Conservation (phyloP, 64 coral and sea anemone species). For the Montipora cactus region DNA sequence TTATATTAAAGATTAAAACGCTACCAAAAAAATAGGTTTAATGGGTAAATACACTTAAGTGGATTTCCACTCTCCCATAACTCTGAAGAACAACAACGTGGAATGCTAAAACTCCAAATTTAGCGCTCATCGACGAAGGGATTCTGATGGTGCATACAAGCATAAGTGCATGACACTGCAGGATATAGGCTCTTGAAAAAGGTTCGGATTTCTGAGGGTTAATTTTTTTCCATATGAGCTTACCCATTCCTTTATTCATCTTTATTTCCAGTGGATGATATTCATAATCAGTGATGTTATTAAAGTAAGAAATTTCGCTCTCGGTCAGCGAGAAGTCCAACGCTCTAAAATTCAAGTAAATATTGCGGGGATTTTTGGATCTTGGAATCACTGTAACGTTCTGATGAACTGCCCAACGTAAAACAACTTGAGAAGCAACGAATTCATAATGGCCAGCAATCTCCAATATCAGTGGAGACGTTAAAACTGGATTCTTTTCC, state of each 20-base stretch:
- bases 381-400: conserved; percentile 97
- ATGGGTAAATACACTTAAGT: too few relatives aligned
- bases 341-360: conserved; percentile 77
- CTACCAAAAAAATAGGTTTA: too few relatives aligned
- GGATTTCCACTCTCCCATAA: too few relatives aligned
- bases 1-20: too few relatives aligned
- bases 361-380: conserved; percentile 88
- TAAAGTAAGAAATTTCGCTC: conserved; percentile 76
- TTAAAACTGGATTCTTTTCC: conserved; percentile 92
- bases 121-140: background rate
- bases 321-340: conserved; percentile 78
- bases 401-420: conserved; percentile 94
- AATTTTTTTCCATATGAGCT: background rate
- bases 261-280: conserved; percentile 71
- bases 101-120: too few relatives aligned
- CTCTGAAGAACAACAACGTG: too few relatives aligned
- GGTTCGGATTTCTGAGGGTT: background rate
- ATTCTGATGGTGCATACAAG: background rate
- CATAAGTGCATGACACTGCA: background rate
- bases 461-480: conserved; percentile 74
- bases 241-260: conserved; percentile 64
- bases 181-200: too few relatives aligned
- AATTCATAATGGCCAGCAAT: conserved; percentile 90
- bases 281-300: conserved; percentile 81
- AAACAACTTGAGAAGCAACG: conserved; percentile 85